Base-by-base conservation (phyloP, 1,140 invertebrate genomes). In the Rhopalosiphum maidis region DNA sequence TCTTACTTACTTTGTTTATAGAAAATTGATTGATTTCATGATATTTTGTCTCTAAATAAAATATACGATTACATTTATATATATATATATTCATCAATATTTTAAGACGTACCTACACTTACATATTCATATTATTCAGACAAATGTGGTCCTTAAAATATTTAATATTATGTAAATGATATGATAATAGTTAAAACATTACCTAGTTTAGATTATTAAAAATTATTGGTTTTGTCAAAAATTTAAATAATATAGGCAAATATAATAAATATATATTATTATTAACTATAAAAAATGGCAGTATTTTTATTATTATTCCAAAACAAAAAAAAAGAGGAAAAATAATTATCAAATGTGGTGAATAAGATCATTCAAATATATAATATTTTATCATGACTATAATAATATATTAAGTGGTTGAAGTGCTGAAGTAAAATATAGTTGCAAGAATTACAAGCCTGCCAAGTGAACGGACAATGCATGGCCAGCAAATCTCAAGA, bases 201-300 rank as follows among this genome's bases (percentile, higher is more conserved):
- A 51, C 48, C 48, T 90, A 90, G 89, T 68, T 90, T 90, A 90
- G 89, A 90, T 90, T 41, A 68, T 90, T 23, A 68, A 60, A 90
- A 60, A 23, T 41, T 60, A 90, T 90, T 68, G 54, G 23, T 90
- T 43, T 90, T 90, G 89, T 90, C 15, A 90, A 60, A 68, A 37
- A 25, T 55, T 68, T 90, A 22, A 22, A 90, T 35, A 30, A 88
- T 90, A 60, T 90, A 90, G 54, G 54, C 60, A 41, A 23, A 90
- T 60, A n/a, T 41, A 90, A 90, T 90, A 90, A 90, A 90, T 55
- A 90, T 9, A 90, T 60, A 90, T 90, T 60, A 60, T 60, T 60
- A 60, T 11, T 90, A 90, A 90, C 41, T 30, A 90, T 30, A 15
- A 37, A 25, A 9, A 60, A 60, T 55, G 23, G 51, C 22, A 41